These are phyloP conservation scores for Apodemus speciosus DNA, from an alignment of 2,113 vertebrate genomes.

Conservation along the genomic window DNA sequence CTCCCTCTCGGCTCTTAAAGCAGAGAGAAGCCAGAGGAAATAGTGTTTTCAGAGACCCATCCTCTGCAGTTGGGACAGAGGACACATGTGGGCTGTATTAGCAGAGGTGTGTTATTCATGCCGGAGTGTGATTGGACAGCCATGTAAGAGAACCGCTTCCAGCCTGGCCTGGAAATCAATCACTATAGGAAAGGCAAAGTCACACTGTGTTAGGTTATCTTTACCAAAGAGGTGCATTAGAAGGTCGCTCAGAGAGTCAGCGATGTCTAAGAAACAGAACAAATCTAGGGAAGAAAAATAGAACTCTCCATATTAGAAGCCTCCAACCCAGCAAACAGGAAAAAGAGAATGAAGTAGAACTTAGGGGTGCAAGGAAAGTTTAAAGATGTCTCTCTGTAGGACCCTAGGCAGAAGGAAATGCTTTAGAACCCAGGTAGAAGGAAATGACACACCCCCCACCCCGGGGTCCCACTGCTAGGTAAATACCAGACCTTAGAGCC, in stretches of 20 bases:
- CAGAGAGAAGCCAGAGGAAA: neutral
- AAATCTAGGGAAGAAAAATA: neutral
- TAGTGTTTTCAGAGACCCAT: neutral
- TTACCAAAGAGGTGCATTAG: neutral
- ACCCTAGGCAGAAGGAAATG: too few species aligned
- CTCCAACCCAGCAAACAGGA: conserved; percentile 5
- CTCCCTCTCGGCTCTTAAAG: neutral
- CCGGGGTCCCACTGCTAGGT: neutral
- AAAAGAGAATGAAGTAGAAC: neutral
- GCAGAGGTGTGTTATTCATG: neutral
- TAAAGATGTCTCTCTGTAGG: neutral
- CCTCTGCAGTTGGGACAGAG: conserved; percentile 3
- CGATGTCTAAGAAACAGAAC: conserved; percentile 5
- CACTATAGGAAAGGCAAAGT: neutral
- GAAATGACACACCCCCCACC: neutral
- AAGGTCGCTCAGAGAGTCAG: neutral
- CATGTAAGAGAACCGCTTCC: neutral
- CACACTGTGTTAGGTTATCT: neutral
- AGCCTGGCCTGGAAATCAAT: neutral
- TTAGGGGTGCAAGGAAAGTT: neutral
- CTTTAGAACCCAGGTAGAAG: neutral
- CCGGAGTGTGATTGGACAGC: neutral
- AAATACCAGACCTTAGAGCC: neutral
- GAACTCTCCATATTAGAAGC: neutral
- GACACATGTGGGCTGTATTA: neutral